Conservation (phyloP, 2,888 invertebrate genomes). For the Archaeoteleia sp. region DNA sequence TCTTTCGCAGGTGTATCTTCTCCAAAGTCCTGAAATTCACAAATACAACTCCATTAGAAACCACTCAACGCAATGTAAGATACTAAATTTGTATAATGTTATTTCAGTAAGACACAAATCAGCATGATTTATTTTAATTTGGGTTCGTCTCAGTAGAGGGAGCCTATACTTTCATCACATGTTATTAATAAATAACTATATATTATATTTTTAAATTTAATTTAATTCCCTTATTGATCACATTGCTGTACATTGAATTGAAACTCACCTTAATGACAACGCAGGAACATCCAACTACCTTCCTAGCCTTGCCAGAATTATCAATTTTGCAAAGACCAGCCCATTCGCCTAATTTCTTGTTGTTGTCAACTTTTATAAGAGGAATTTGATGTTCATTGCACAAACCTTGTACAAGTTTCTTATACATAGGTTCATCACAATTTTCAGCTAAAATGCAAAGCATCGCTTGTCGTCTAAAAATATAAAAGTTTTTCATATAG, state of each 20-base stretch:
- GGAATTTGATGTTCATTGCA: conserved; percentile 99
- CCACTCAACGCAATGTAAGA: conserved; percentile 1
- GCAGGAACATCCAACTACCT: conserved; percentile 98
- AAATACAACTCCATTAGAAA: conserved; percentile 2
- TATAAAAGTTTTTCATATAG: no score
- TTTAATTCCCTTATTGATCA: no score
- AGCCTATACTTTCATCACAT: conserved; percentile 72
- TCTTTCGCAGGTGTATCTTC: conserved; percentile 97
- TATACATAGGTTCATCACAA: conserved; percentile 98
- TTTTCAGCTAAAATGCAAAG: conserved; percentile 98
- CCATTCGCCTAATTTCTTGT: conserved; percentile 99
- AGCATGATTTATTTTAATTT: conserved; percentile 62
- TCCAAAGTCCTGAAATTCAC: conserved; percentile 89
- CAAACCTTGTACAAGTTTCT: conserved; percentile 96
- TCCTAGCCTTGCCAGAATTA: conserved; percentile 98
- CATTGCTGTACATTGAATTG: no score
- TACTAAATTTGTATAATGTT: conserved; percentile 2
- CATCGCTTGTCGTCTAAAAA: conserved; percentile 91
- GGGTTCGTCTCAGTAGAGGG: conserved; percentile 75
- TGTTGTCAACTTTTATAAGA: conserved; percentile 97
- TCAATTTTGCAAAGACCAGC: conserved; percentile 99
- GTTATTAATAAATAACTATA: conserved; percentile 3
- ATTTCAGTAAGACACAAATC: conserved; percentile 66
- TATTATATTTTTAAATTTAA: conserved; percentile 6
- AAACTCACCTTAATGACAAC: conserved; percentile 91